Evolutionary conservation across 2,888 invertebrate genomes (phyloP).

Genomic region (Incurvaria masculella): DNA sequence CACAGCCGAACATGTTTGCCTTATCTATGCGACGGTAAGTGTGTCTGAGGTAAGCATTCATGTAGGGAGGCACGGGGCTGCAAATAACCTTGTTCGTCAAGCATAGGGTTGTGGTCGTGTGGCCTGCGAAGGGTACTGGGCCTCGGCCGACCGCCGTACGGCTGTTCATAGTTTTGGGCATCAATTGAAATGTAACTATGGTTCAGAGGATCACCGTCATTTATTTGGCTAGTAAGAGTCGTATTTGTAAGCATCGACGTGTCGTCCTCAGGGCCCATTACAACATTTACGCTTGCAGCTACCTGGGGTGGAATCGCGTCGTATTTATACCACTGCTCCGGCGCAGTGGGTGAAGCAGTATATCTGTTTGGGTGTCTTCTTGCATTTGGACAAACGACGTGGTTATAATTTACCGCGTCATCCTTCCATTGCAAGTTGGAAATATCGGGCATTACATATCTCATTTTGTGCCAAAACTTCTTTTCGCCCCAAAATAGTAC

Average conservation of each 20-base stretch:
- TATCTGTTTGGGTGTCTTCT: slow-evolving; percentile 62
- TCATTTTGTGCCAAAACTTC: slow-evolving; percentile 86
- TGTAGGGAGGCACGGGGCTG: slow-evolving; percentile 51
- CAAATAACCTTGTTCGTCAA: slow-evolving; percentile 53
- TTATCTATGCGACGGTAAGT: slow-evolving; percentile 47
- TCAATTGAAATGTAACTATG: slow-evolving; percentile 69
- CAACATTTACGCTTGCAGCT: slow-evolving; percentile 50
- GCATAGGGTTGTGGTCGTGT: slow-evolving; percentile 40
- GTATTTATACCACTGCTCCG: slow-evolving; percentile 70
- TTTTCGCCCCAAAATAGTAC: slow-evolving; percentile 78
- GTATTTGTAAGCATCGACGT: slow-evolving; percentile 60
- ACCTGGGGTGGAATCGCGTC: slow-evolving; percentile 58
- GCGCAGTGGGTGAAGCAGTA: slow-evolving; percentile 70
- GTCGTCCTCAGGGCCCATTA: slow-evolving; percentile 57
- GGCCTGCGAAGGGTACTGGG: slow-evolving; percentile 47
- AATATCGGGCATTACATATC: slow-evolving; percentile 77
- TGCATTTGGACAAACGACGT: slow-evolving; percentile 51
- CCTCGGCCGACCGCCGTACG: slow-evolving; percentile 44
- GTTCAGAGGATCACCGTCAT: slow-evolving; percentile 61
- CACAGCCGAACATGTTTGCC: slow-evolving; percentile 19
- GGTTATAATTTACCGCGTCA: slow-evolving; percentile 51
- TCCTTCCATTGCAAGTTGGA: slow-evolving; percentile 62
- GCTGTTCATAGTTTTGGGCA: slow-evolving; percentile 52
- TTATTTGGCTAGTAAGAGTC: slow-evolving; percentile 61
- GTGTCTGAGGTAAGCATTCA: slow-evolving; percentile 51